Conservation (phyloP, 1,140 invertebrate genomes). For the Drepana arcuata region DNA sequence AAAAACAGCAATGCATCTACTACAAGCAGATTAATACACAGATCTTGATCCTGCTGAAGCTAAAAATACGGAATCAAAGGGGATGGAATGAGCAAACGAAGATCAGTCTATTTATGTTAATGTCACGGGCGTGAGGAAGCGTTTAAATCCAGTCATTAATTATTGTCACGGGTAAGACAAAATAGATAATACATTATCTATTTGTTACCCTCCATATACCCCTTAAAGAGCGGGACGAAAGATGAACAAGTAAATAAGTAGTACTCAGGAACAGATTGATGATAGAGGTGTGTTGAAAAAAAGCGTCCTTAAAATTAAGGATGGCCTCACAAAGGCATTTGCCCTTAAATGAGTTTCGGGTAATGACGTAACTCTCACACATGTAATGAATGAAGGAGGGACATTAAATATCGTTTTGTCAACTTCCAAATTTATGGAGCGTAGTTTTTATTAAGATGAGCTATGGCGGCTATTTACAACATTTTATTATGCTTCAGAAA, state of each 20-base stretch:
- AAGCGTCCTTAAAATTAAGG: constrained; percentile 53
- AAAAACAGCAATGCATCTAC: constrained; percentile 39
- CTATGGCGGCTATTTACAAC: constrained; percentile 43
- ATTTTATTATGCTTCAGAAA: constrained; percentile 45
- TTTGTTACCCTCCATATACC: constrained; percentile 51
- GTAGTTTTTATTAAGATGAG: constrained; percentile 34
- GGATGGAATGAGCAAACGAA: constrained; percentile 50
- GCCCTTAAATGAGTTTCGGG: constrained; percentile 46
- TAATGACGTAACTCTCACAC: constrained; percentile 43
- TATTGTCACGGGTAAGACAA: constrained; percentile 68
- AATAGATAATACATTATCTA: constrained; percentile 68
- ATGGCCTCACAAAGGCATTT: constrained; percentile 41
- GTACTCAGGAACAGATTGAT: constrained; percentile 55
- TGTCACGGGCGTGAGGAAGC: constrained; percentile 71
- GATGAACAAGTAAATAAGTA: constrained; percentile 63
- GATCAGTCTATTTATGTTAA: constrained; percentile 71
- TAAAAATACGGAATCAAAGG: constrained; percentile 70
- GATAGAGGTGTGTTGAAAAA: constrained; percentile 52
- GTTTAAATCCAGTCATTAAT: constrained; percentile 71
- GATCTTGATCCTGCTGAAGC: constrained; percentile 51
- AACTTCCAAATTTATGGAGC: constrained; percentile 52
- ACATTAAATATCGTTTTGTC: constrained; percentile 68
- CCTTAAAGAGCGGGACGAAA: constrained; percentile 58
- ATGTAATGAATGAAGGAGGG: constrained; percentile 34
- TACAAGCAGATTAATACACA: constrained; percentile 65